These are phyloP conservation scores for Hypsibius dujardini DNA, from an alignment of 1,140 invertebrate genomes.

Conservation along the genomic window DNA sequence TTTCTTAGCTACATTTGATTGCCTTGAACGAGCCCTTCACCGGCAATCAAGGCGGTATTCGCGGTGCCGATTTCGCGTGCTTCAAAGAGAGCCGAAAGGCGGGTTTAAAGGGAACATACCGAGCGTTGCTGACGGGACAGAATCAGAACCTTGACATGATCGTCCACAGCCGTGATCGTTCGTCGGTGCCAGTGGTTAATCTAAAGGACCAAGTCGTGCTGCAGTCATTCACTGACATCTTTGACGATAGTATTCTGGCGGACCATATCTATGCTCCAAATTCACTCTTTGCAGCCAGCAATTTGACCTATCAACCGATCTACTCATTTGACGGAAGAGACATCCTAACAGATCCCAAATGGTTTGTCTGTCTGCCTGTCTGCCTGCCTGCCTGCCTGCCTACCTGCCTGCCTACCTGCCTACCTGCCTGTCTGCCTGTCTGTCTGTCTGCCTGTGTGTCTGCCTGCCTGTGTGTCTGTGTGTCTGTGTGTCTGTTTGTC, in stretches of 20 bases:
- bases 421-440: neutral
- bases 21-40: slow-evolving; percentile 74
- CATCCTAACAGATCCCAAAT: slow-evolving; percentile 62
- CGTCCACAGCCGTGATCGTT: slow-evolving; percentile 61
- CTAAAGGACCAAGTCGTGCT: slow-evolving; percentile 38
- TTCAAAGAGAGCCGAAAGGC: slow-evolving; percentile 69
- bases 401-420: too few species aligned
- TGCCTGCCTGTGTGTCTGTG: neutral
- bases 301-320: slow-evolving; percentile 37
- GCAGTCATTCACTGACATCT: neutral
- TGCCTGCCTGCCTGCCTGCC: too few species aligned
- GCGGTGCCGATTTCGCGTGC: slow-evolving; percentile 78
- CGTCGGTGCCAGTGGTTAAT: slow-evolving; percentile 65
- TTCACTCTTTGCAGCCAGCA: too few species aligned
- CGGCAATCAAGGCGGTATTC: slow-evolving; percentile 66
- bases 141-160: slow-evolving; percentile 82
- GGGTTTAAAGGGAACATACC: slow-evolving; percentile 59
- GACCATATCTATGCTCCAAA: neutral
- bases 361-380: slow-evolving; percentile 49
- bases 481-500: neutral
- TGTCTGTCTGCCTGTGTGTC: neutral
- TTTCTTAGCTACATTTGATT: too few species aligned
- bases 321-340: slow-evolving; percentile 88
- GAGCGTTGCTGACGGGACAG: slow-evolving; percentile 59
- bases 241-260: neutral